Evolutionary conservation across 1,140 invertebrate genomes (phyloP), one percentile per base, ranked within the genome.

Genomic region (Planococcus citri): DNA sequence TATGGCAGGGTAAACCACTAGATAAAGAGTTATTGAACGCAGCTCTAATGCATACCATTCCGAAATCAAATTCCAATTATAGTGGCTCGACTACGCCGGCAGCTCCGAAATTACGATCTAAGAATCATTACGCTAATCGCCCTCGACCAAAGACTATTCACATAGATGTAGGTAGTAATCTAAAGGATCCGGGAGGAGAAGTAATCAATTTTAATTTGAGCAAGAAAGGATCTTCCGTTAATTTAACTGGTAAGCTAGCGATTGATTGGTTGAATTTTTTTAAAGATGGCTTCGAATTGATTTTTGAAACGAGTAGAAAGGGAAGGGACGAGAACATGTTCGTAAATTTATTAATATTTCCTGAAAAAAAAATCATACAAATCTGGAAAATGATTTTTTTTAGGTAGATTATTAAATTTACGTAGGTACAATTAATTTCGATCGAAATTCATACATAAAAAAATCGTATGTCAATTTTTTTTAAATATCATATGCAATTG

Each of bases 131-230:
- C 33, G 72, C 27, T 24, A 68, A 73, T 22, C 82, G 89, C 69
- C 88, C 88, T 67, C 80, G 90, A 33, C 91, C 90, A 38, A 92
- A 91, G 80, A 92, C 91, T 17, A 93, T 94, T 72, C 90, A 92
- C 75, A 90, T 91, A 67, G 91, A 92, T 77, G 86, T 85, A 74
- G 87, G 86, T 71, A 86, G 88, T 73, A 82, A 64, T 64, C 20
- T 64, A 6, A 64, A 64, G 22, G 60, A 64, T 24, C 21, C 21
- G 8, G 60, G 22, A 10, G 60, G 60, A 25, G 25, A 24, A 14
- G 25, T 25, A 9, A 20, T 27, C 2, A 24, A 25, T 25, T 64
- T 27, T 14, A 64, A 64, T 64, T 25, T 64, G 2, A 25, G 10
- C 9, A 64, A 64, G 24, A 64, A 64, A 27, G 60, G 60, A 24